Conservation (phyloP, 2,888 invertebrate species). For the Perdita meconis region DNA sequence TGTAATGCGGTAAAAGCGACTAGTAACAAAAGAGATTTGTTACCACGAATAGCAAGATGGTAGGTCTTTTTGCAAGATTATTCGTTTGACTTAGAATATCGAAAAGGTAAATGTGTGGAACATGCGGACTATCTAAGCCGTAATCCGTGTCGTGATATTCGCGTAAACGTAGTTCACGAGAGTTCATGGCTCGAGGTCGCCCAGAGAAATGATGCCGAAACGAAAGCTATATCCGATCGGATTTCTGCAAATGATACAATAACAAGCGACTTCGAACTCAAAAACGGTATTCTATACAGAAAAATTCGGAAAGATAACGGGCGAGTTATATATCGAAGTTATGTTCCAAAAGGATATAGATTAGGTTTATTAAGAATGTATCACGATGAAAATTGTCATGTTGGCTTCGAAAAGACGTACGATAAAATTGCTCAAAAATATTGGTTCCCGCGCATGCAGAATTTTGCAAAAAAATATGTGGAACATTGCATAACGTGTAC, state of each 20-base stretch:
- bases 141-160: neutral
- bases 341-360: slow-evolving; percentile 8
- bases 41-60: slow-evolving; percentile 19
- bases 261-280: slow-evolving; percentile 2
- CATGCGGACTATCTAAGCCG: slow-evolving; percentile 17
- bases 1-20: slow-evolving; percentile 22
- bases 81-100: slow-evolving; percentile 14
- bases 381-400: slow-evolving; percentile 31
- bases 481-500: slow-evolving; percentile 19
- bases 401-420: slow-evolving; percentile 19
- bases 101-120: slow-evolving; percentile 20
- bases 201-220: slow-evolving; percentile 22
- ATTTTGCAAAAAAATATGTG: slow-evolving; percentile 21
- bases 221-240: neutral
- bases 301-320: slow-evolving; percentile 9
- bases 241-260: neutral
- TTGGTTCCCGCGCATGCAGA: slow-evolving; percentile 13
- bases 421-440: slow-evolving; percentile 8
- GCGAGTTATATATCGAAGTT: neutral
- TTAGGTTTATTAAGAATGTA: slow-evolving; percentile 1
- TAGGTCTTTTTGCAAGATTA: slow-evolving; percentile 29
- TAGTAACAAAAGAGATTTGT: neutral
- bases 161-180: neutral
- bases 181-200: slow-evolving; percentile 8
- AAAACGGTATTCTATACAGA: neutral